Conservation (phyloP, 2,113 vertebrate species). For the Crotalus helleri region DNA sequence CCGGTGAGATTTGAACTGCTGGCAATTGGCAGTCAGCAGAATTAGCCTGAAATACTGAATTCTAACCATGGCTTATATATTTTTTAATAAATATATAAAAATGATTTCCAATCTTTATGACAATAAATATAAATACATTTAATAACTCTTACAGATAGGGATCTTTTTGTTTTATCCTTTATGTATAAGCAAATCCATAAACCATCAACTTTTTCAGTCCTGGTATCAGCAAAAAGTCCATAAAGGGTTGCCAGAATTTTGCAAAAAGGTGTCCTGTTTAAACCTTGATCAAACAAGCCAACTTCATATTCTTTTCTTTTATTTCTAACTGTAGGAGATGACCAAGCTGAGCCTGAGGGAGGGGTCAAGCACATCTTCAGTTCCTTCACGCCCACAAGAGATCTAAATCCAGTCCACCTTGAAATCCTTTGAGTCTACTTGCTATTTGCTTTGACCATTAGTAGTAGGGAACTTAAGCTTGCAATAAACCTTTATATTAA, state of each 20-base stretch:
- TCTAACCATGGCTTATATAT: too few species aligned
- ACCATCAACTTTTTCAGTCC: neutral
- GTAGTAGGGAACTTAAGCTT: too few species aligned
- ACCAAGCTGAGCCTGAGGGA: too few species aligned
- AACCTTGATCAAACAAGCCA: neutral
- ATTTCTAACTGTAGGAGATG: neutral
- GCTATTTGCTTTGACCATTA: too few species aligned
- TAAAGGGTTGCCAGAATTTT: neutral
- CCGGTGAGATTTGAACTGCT: too few species aligned
- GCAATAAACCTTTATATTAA: too few species aligned
- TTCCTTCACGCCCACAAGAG: too few species aligned
- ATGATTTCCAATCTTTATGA: neutral
- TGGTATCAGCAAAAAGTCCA: neutral
- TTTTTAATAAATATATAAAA: neutral
- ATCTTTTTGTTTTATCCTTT: neutral
- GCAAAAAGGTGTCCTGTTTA: neutral
- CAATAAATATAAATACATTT: neutral
- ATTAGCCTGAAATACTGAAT: too few species aligned
- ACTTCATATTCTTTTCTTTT: neutral
- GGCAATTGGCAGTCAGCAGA: too few species aligned
- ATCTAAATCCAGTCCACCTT: too few species aligned
- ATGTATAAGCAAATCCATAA: neutral
- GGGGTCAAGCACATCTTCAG: too few species aligned
- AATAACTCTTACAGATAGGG: neutral
- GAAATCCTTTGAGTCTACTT: too few species aligned